Base-by-base conservation (phyloP, 2,888 invertebrate species). In the Mesochorus sp. region DNA sequence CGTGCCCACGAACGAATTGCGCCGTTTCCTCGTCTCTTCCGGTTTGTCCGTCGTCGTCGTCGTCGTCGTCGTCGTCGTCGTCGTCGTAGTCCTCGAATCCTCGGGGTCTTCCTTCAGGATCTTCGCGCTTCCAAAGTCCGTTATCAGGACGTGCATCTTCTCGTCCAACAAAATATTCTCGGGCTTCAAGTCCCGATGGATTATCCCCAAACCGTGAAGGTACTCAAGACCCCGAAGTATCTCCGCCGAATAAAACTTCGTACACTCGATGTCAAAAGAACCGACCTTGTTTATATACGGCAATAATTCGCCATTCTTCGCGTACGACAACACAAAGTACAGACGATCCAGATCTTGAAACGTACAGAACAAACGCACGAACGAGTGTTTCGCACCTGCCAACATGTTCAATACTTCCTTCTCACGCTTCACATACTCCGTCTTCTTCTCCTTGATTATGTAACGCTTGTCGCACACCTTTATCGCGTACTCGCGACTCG, bases 381-480 rank as follows among this genome's bases (percentile, higher is more conserved):
- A 97, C 91, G 97, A 98, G 79, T 97, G 96, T 76, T 94, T 94
- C 84, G 95, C 94, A 80, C 95, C 93, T 84, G 95, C 96, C 85
- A 98, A 92, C 92, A 96, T 94, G 90, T 97, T 96, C 90, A 99
- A 93, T 24, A 98, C 97, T 89, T 98, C 97, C 90, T 98, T 98
- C 92, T 99, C 99, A 49, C 98, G 93, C 90, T 95, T 95, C 75
- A 99, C 96, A 91, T 98, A 97, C 88, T 97, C 96, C 86, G 96
- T 95, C 92, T 99, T 99, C 91, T 96, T 96, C 92, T 99, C 98
- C 82, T 96, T 94, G 84, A 98, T 94, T 84, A 99, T 98, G 91
- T 98, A 96, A 61, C 94, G 93, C 92, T 99, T 99, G 88, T 98
- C 97, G 91, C 98, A 96, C n/a, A 99, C 98, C 94, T 99, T 99